Evolutionary conservation across 2,888 invertebrate species (phyloP), one percentile per base, ranked within the genome.

Genomic region (Cancer borealis): DNA sequence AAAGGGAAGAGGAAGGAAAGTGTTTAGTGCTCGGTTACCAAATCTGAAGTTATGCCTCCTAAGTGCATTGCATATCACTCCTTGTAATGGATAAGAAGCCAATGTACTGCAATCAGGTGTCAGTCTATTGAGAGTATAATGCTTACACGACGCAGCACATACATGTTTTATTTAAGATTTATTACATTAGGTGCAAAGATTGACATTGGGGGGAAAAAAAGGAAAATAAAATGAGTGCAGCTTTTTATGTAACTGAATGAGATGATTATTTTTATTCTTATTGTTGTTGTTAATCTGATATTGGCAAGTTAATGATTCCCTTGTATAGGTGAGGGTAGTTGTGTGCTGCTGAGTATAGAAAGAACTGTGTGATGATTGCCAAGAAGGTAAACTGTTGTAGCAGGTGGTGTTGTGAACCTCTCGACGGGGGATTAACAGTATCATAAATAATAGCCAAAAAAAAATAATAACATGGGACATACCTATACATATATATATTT

Each of bases 401-500:
- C 2, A 30, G 84, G 84, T 66, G 66, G 66, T 84, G 84, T 39
- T 39, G 30, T 39, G 84, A 84, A 39, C 30, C 84, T 39, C 39
- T 84, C 3, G 84, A 12, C 4, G 84, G 84, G 84, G 39, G 66
- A 66, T 84, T 39, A 10, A 14, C 21, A 39, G 30, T 26, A 39
- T 30, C 79, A 84, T 39, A 10, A 84, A 14, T 14, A 39, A 14
- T 84, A 14, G 84, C 39, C 30, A 84, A 84, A 79, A 66, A 66
- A 73, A n/a, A 79, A 39, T 1, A 84, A 84, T 84, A 39, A 84
- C 84, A 39, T 39, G 84, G 84, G 84, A 60, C 84, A 39, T 84
- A 84, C 39, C 30, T 84, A 84, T 84, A 84, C 30, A 30, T 84
- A 84, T 73, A 73, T 84, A 84, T 73, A 73, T 73, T 26, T 73